A percentile compares a stretch with the other conserved stretches of the same genome.
These are phyloP conservation scores for Agrotis segetum DNA, from an alignment of 2,888 invertebrate species.

Conservation along the genomic window DNA sequence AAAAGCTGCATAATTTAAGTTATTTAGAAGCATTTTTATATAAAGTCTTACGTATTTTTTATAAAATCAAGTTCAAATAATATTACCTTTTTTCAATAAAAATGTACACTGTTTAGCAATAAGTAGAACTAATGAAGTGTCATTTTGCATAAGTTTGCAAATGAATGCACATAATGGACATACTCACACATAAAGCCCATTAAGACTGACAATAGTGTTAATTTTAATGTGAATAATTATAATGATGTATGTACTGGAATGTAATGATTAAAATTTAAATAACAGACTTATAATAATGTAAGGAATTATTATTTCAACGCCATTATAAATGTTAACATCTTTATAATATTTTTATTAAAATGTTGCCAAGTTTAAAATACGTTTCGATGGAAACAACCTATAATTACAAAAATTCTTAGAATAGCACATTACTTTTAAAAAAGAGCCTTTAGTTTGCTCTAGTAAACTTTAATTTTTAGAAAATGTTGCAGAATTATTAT, in stretches of 20 bases:
- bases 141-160: not conserved
- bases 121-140: not conserved
- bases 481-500: slow-evolving; percentile 27
- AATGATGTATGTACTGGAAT: slow-evolving; percentile 21
- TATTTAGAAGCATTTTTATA: too few relatives aligned
- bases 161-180: not conserved
- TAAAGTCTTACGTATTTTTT: too few relatives aligned
- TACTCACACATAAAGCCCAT: slow-evolving; percentile 5
- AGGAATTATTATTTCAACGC: slow-evolving; percentile 39
- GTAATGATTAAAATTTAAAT: slow-evolving; percentile 41
- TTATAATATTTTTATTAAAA: slow-evolving; percentile 32
- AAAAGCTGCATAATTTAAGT: too few relatives aligned
- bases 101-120: too few relatives aligned
- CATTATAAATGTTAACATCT: slow-evolving; percentile 30
- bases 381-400: slow-evolving; percentile 13
- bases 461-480: slow-evolving; percentile 28
- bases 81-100: too few relatives aligned
- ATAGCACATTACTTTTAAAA: not conserved
- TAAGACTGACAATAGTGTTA: slow-evolving; percentile 29
- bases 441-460: not conserved
- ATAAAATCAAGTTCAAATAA: too few relatives aligned
- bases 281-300: slow-evolving; percentile 17
- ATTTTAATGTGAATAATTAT: slow-evolving; percentile 52
- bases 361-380: slow-evolving; percentile 14
- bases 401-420: slow-evolving; percentile 33